Evolutionary conservation across 2,888 invertebrate genomes (phyloP), one percentile per base, ranked within the genome.

Genomic region (Thumatha senex): DNA sequence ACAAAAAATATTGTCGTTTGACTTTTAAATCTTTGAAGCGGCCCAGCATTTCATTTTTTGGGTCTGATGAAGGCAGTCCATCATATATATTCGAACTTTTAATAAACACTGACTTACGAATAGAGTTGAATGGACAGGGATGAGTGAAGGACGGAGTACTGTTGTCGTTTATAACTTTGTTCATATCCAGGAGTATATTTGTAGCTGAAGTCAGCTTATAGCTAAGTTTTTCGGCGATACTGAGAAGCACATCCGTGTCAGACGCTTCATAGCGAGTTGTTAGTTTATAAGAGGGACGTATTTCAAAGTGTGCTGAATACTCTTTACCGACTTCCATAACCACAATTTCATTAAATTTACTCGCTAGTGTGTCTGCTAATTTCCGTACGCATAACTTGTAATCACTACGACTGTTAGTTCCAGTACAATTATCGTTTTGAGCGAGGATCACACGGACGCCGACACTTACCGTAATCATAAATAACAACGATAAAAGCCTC

Each of bases 111-210:
- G 90, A 86, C 72, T 89, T 90, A 66, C 88, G 84, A 58, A 91
- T 89, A 64, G 91, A 89, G 61, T 87, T 90, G 61, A 89, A 87
- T 35, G 91, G 89, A 59, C 92, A 92, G 30, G 92, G 92, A 64
- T 86, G 87, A 15, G 89, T 90, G 61, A 84, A 92, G 77, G 92
- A 92, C 74, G 86, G 86, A 76, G 86, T 84, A 48, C 76, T 79
- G 53, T 80, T 86, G 48, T 82, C 79, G 54, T 72, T 83, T 31
- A 84, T 80, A 36, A 76, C 74, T 66, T 73, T 84, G 56, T 81
- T 84, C 88, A 91, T 89, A 36, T 89, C 89, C 52, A 68, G 62
- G 3, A 92, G 78, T 51, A 90, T 86, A 49, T 80, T 86, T 35
- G 71, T 75, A 1, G 91, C 91, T 30, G 88, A 79, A 29, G 85